Evolutionary conservation across 2,797 vertebrate genomes (phyloP), one percentile per base, ranked within the genome.

Genomic region (Gila robusta): DNA sequence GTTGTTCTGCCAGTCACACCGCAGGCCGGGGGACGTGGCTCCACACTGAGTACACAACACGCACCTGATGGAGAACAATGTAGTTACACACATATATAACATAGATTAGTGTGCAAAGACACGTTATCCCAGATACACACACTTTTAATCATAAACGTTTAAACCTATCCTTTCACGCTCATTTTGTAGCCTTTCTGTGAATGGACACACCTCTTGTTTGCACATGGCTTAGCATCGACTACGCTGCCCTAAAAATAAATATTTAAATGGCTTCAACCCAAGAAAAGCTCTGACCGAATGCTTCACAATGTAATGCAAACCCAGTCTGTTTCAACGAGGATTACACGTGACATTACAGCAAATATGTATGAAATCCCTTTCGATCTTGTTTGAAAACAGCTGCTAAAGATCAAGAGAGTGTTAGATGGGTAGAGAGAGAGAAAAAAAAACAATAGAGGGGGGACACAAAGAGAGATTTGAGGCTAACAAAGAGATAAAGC

Each of bases 21-120:
- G 92, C 86, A 96, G 91, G 14, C 98, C 98, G 0, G 98, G 96
- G 19, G 97, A 97, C 28, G 97, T 93, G 83, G 98, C 96, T 89
- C 98, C 98, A 91, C 98, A 99, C 87, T 97, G 97, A 35, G 96
- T 95, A 87, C 98, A 99, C 94, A 96, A 98, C 88, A 99, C 98
- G 92, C 98, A 99, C 98, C 98, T 99, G 66, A 26, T 16, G 72
- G 39, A 81, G 74, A 52, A 76, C 4, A 76, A 83, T 19, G 37
- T 35, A 82, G 62, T 62, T 77, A 74, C 19, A 82, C 69, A 79
- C 76, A 28, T 9, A 70, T 69, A 80, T 37, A 83, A 23, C 6
- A 47, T 21, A 66, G 14, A 74, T 16, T 21, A 39, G 62, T 12
- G 47, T 64, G 82, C 54, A 64, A 8, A 86, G 26, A 64, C 76